Conservation (phyloP, 2,797 vertebrate species). For the Aphelocoma californica region DNA sequence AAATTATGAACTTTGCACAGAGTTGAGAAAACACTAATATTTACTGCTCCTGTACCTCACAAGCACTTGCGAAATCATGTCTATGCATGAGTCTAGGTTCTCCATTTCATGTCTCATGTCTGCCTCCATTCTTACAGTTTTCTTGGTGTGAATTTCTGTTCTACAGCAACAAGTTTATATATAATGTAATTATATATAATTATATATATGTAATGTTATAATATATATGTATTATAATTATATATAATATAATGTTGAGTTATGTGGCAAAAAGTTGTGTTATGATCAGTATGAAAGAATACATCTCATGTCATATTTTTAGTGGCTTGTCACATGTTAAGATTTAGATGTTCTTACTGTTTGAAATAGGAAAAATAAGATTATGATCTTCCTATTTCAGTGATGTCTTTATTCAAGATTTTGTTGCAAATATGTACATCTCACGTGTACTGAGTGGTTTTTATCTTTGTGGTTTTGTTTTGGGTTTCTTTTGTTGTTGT, state of each 20-base stretch:
- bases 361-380: not conserved
- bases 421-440: not conserved
- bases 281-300: not conserved
- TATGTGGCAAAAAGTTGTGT: not conserved
- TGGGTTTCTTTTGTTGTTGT: not conserved
- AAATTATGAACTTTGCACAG: not conserved
- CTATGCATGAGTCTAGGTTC: not conserved
- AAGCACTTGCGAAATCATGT: not conserved
- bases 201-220: too few relatives aligned
- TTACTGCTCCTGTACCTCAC: not conserved
- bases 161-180: not conserved
- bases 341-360: not conserved
- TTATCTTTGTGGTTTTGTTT: not conserved
- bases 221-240: too few relatives aligned
- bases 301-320: not conserved
- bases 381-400: not conserved
- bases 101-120: not conserved
- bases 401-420: not conserved
- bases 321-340: accelerated
- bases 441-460: not conserved
- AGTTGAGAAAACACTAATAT: not conserved
- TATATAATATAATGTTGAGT: not conserved
- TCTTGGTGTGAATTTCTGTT: not conserved
- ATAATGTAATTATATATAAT: too few relatives aligned
- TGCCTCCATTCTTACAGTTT: not conserved